phyloP scores from a whole-genome alignment of 2,113 vertebrate genomes.

The Ursus arctos region DNA sequence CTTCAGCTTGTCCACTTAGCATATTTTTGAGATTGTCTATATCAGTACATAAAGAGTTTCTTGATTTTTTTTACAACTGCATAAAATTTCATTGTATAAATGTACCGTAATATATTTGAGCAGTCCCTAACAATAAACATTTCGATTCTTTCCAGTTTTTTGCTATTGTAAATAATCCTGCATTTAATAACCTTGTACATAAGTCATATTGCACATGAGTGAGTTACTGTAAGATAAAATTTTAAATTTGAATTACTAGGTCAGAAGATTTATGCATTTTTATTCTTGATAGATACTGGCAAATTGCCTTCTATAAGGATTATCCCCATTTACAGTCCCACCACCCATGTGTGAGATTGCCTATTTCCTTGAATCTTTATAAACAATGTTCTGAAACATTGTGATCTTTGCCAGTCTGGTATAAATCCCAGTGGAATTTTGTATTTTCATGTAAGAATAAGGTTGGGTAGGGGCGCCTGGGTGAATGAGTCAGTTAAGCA shows the following conservation, averaged over 20 bases:
- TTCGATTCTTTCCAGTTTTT: neutral
- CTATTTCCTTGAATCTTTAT: neutral
- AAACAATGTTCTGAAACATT: neutral
- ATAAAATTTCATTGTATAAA: neutral
- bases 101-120: neutral
- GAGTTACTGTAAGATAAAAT: conserved; percentile 16
- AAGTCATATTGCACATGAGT: neutral
- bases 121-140: neutral
- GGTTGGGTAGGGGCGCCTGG: neutral
- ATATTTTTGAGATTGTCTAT: conserved; percentile 38
- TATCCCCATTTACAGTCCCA: neutral
- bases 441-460: conserved; percentile 30
- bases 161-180: neutral
- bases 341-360: neutral
- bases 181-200: neutral
- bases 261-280: conserved; percentile 38
- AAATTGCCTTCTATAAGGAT: conserved; percentile 16
- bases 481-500: neutral
- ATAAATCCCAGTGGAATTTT: neutral
- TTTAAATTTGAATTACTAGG: conserved; percentile 1
- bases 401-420: neutral
- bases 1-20: neutral
- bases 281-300: conserved; percentile 39
- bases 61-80: neutral
- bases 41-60: neutral